A percentile compares a stretch with the other conserved stretches of the same genome.
These are phyloP conservation scores for Athalia circularis DNA, from an alignment of 2,888 invertebrate genomes.

Conservation along the genomic window DNA sequence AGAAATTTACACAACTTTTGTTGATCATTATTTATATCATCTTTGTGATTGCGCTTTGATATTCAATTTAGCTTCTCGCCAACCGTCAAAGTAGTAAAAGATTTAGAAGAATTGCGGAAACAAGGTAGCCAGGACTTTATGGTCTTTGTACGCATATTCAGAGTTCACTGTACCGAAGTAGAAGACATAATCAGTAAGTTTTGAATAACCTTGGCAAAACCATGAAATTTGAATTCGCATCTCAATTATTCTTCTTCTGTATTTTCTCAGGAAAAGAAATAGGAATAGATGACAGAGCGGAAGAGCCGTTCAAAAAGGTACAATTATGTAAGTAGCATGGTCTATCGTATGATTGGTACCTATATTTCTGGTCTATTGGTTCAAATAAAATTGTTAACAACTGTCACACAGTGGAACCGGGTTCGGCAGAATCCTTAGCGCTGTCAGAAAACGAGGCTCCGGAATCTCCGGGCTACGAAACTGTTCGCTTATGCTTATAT, in stretches of 20 bases:
- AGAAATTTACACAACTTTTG: not conserved
- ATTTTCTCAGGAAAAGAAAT: slow-evolving; percentile 47
- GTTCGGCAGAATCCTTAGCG: not conserved
- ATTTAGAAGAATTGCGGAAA: slow-evolving; percentile 31
- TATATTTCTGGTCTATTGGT: not conserved
- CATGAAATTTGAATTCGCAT: not conserved
- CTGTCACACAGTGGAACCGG: slow-evolving; percentile 10
- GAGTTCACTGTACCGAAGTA: slow-evolving; percentile 57
- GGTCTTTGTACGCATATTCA: slow-evolving; percentile 58
- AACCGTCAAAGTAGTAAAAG: slow-evolving; percentile 41
- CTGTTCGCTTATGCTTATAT: slow-evolving; percentile 77
- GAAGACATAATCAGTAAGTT: slow-evolving; percentile 55
- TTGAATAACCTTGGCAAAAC: not conserved
- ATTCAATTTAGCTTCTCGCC: slow-evolving; percentile 57
- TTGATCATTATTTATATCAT: not conserved
- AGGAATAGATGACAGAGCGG: slow-evolving; percentile 16
- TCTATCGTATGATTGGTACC: not conserved
- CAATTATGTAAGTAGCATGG: slow-evolving; percentile 48
- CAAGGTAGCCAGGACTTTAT: slow-evolving; percentile 54
- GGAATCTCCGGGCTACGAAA: slow-evolving; percentile 63
- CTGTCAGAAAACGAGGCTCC: slow-evolving; percentile 15
- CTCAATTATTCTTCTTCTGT: not conserved
- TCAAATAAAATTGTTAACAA: too few species aligned
- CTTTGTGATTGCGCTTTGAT: not conserved
- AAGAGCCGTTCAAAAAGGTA: slow-evolving; percentile 44